Conservation (phyloP, 2,113 vertebrate genomes). For the Hucho hucho region DNA sequence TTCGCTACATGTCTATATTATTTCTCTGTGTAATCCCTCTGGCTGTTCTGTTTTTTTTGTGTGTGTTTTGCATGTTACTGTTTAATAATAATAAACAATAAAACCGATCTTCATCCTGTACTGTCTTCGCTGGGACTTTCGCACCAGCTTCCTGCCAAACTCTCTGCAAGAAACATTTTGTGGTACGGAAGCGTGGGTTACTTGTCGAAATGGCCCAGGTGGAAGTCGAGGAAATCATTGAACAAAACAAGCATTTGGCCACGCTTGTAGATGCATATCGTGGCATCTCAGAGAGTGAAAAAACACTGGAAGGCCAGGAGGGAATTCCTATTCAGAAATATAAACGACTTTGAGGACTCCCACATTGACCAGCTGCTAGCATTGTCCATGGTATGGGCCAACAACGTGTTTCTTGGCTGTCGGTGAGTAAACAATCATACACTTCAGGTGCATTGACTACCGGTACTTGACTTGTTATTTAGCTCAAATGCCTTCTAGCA, state of each 20-base stretch:
- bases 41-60: too few relatives aligned
- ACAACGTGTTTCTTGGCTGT: constrained; percentile 87
- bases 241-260: constrained; percentile 69
- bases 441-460: background rate
- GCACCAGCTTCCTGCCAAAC: background rate
- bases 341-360: constrained; percentile 66
- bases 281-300: constrained; percentile 80
- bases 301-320: constrained; percentile 83
- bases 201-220: constrained; percentile 48
- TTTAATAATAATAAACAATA: too few relatives aligned
- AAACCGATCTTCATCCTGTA: too few relatives aligned
- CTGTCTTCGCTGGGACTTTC: too few relatives aligned
- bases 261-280: constrained; percentile 76
- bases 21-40: too few relatives aligned
- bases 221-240: constrained; percentile 70
- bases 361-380: constrained; percentile 78
- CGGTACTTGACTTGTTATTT: too few relatives aligned
- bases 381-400: constrained; percentile 89
- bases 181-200: background rate
- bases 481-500: too few relatives aligned
- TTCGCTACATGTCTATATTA: too few relatives aligned
- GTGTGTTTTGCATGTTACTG: too few relatives aligned
- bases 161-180: background rate
- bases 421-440: constrained; percentile 62
- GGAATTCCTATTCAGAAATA: constrained; percentile 80